phyloP scores from a whole-genome alignment of 2,888 invertebrate genomes.

The Pardosa pseudoannulata region DNA sequence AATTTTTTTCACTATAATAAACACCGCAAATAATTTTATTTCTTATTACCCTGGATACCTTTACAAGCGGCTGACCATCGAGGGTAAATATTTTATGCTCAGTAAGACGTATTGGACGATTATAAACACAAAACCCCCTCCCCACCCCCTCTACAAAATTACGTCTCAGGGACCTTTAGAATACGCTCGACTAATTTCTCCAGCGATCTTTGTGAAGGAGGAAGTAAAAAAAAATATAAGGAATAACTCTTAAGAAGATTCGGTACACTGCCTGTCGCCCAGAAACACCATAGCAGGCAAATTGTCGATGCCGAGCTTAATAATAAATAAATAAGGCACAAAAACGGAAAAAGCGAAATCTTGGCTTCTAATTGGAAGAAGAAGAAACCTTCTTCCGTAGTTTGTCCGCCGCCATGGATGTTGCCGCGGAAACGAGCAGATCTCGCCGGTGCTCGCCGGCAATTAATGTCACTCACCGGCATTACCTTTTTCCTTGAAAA shows the following conservation, averaged over 20 bases:
- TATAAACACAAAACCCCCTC: slow-evolving; percentile 32
- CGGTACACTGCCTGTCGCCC: slow-evolving; percentile 12
- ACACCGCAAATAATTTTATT: background rate
- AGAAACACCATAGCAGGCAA: slow-evolving; percentile 42
- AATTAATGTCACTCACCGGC: slow-evolving; percentile 68
- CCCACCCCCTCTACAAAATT: slow-evolving; percentile 38
- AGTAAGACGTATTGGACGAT: slow-evolving; percentile 36
- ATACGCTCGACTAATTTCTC: slow-evolving; percentile 61
- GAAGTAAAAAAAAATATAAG: slow-evolving; percentile 8
- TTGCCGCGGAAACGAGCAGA: slow-evolving; percentile 47
- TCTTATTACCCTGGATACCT: slow-evolving; percentile 32
- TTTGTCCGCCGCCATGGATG: slow-evolving; percentile 44
- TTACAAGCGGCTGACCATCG: slow-evolving; percentile 53
- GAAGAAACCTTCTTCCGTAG: slow-evolving; percentile 42
- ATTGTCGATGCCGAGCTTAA: slow-evolving; percentile 45
- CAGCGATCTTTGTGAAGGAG: slow-evolving; percentile 22
- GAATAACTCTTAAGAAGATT: slow-evolving; percentile 34
- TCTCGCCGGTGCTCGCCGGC: slow-evolving; percentile 33
- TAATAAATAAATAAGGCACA: slow-evolving; percentile 53
- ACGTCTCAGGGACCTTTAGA: slow-evolving; percentile 33
- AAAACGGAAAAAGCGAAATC: slow-evolving; percentile 21
- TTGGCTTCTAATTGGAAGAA: slow-evolving; percentile 68
- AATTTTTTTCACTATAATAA: background rate
- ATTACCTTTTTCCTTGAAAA: slow-evolving; percentile 38
- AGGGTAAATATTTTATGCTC: slow-evolving; percentile 39